Percentiles rank a stretch among this genome's conserved stretches.
phyloP scores from a whole-genome alignment of 64 coral and sea anemone species.

The Dendrophyllia cribrosa region DNA sequence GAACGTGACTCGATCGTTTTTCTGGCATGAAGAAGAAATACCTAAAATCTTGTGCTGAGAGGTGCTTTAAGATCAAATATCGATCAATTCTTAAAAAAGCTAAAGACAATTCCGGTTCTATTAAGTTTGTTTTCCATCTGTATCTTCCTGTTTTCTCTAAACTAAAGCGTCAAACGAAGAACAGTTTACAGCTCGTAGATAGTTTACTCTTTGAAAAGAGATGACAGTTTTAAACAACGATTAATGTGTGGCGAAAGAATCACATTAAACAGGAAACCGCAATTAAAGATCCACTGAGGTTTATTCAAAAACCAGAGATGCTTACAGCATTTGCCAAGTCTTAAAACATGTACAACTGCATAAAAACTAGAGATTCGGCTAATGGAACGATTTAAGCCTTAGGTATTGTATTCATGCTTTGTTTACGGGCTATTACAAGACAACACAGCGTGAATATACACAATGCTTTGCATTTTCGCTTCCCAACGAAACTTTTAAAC shows the following conservation, averaged over 20 bases:
- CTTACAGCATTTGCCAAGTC: not conserved
- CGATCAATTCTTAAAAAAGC: not conserved
- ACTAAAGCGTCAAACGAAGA: not conserved
- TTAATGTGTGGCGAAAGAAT: not conserved
- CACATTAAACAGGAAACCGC: conserved; percentile 48
- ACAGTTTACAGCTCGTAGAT: not conserved
- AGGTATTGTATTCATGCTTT: not conserved
- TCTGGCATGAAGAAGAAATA: not conserved
- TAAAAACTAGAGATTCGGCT: not conserved
- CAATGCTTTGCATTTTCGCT: not conserved
- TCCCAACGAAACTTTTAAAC: not conserved
- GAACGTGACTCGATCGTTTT: not conserved
- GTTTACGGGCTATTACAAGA: conserved; percentile 1
- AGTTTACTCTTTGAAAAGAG: conserved; percentile 11
- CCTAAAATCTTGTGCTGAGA: not conserved
- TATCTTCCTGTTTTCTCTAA: not conserved
- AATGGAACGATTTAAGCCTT: not conserved
- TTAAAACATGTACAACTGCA: not conserved
- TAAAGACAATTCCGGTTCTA: not conserved
- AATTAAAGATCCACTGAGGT: conserved; percentile 37
- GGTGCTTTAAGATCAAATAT: not conserved
- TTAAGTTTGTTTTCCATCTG: not conserved
- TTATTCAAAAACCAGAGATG: conserved; percentile 22
- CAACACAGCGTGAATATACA: not conserved
- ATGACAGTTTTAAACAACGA: conserved; percentile 13